Base-by-base conservation (phyloP, 1,140 invertebrate genomes). In the Temnothorax longispinosus region DNA sequence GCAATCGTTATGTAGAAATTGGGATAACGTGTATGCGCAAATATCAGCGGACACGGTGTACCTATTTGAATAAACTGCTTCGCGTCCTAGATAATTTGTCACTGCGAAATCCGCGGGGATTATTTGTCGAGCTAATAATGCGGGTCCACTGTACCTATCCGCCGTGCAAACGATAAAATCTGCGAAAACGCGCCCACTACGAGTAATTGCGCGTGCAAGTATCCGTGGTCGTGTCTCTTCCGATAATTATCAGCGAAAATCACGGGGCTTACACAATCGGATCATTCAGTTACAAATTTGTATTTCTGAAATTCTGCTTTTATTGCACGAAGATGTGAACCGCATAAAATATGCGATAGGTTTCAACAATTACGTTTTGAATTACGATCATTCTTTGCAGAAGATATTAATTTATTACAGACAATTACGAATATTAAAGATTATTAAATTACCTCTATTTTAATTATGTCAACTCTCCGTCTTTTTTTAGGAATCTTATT, bases 101-200 rank as follows among this genome's bases (percentile, higher is more conserved):
- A 94, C 92, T 78, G 91, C 87, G 88, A 93, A 94, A 94, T 94
- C 93, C 93, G 71, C 85, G 60, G 92, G 93, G 93, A 94, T 93
- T 94, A 93, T 94, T 94, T 94, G 93, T 92, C 93, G 85, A 92
- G 92, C 92, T 94, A 93, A 94, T 93, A 93, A 94, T 93, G 93
- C 90, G 91, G 90, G 91, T 91, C 85, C 85, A 90, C 90, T 89
- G 89, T 88, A 85, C 76, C 88, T 86, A 87, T 52, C 60, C 54
- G 60, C 82, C 56, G 67, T 85, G 78, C 77, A 88, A 90, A 92
- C 86, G 89, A 93, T 91, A 93, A 93, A 92, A 92, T 92, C 86
- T 88, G 47, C 90, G 88, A 88, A 90, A 92, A 92, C 75, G 89
- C 82, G 85, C 65, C 69, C 84, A 84, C 85, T 81, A 90, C 90